Evolutionary conservation across 2,888 invertebrate species (phyloP), one percentile per base, ranked within the genome.

Genomic region (Orthonychiurus folsomi): DNA sequence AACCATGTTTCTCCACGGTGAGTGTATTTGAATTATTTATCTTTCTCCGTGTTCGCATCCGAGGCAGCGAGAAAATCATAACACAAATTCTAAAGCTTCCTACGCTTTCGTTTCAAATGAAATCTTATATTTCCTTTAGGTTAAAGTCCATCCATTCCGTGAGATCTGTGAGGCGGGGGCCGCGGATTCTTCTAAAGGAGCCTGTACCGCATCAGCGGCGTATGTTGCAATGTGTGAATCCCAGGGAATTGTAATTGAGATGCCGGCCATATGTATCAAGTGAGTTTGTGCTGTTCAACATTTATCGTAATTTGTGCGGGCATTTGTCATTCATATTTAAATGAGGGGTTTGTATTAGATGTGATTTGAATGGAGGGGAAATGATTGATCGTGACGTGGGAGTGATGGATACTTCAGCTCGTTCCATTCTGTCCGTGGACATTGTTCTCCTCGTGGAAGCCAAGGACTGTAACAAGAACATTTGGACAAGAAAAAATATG

Each of bases 381-480:
- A 81, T 91, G 23, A 81, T 84, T 18, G 92, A 92, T 76, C 89
- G 91, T 1, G 83, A 85, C 9, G 87, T 88, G 76, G 80, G 85
- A 59, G 81, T 83, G 60, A 76, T 89, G n/a, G 79, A 83, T 59
- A 28, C 23, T 18, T 62, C 63, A 12, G 21, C 59, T 55, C 82
- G 81, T 47, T 80, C 86, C 3, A 86, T 85, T 0, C 81, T 79
- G 67, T 86, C 88, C 2, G 86, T 87, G 1, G 95, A 95, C 77
- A 81, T 93, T 0, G 89, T 94, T 60, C 89, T 95, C 76, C 84
- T 95, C 60, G 82, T 94, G 0, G 93, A 95, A 75, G 90, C 92
- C 1, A 87, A 88, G 71, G 79, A 81, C 3, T 94, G 94, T 76
- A 94, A 93, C 78, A 80, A 80, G 67, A 84, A 86, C 70, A 76